These are phyloP conservation scores for Aphelenchoides bicaudatus DNA, from an alignment of 2,888 invertebrate species.

Conservation along the genomic window DNA sequence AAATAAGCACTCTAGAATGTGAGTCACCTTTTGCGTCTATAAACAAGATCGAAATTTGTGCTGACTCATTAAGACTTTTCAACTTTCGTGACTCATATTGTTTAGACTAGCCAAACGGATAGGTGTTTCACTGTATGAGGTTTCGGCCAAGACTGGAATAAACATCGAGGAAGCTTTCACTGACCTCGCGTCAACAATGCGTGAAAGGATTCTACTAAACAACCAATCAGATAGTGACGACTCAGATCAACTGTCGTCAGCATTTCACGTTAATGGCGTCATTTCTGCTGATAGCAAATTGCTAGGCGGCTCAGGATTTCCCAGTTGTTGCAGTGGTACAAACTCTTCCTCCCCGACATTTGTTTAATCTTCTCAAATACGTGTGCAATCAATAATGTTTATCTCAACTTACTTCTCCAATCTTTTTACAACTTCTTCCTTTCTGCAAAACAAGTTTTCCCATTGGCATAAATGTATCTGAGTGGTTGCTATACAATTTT, in stretches of 20 bases:
- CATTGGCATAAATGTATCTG: too few species aligned
- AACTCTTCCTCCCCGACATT: slow-evolving; percentile 41
- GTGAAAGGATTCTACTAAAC: slow-evolving; percentile 50
- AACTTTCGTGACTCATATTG: background rate
- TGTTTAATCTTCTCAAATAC: slow-evolving; percentile 29
- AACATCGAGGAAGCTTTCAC: slow-evolving; percentile 59
- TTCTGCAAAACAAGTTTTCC: too few species aligned
- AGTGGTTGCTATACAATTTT: too few species aligned
- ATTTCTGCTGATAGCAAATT: slow-evolving; percentile 48
- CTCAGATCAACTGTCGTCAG: slow-evolving; percentile 51
- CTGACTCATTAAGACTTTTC: background rate
- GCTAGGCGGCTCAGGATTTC: slow-evolving; percentile 22
- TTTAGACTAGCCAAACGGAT: slow-evolving; percentile 51
- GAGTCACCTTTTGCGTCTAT: background rate
- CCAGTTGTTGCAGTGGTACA: slow-evolving; percentile 31
- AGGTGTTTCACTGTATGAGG: slow-evolving; percentile 60
- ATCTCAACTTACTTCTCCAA: too few species aligned
- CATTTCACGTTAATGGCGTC: slow-evolving; percentile 61
- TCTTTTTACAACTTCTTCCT: too few species aligned
- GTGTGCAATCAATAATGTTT: too few species aligned
- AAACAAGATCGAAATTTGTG: background rate
- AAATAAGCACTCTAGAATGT: background rate
- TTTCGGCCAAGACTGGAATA: slow-evolving; percentile 60
- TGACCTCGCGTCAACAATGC: slow-evolving; percentile 57
- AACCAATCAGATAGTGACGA: slow-evolving; percentile 40